Evolutionary conservation across 2,113 vertebrate genomes (phyloP), one percentile per base, ranked within the genome.

Genomic region (Lagopus leucura): DNA sequence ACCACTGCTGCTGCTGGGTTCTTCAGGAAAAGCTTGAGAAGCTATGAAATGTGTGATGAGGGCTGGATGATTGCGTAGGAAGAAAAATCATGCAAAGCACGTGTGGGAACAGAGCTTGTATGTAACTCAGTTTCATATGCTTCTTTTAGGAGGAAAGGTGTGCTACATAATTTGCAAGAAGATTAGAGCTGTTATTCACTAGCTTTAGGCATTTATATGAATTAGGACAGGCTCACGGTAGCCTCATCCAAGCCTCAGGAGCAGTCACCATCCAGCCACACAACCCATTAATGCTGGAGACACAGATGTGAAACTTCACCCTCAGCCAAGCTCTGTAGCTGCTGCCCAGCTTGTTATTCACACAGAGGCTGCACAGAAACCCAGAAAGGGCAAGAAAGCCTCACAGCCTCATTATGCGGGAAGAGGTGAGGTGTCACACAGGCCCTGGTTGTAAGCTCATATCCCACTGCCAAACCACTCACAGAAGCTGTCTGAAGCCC

Each of bases 81-180:
- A 83, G 92, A 80, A 94, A 90, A 93, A 70, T 78, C 81, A 70
- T 36, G 60, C 82, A 54, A 89, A 94, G 92, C 89, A 89, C 40
- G 65, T 82, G 94, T 94, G 79, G 94, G 92, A 94, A 67, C 61
- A 55, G 54, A 95, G 28, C 64, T 75, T 20, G 38, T 47, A 90
- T 15, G 16, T 74, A 88, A 86, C 65, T 89, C 16, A 3, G 42
- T 64, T 85, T 93, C 69, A 83, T 45, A 73, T 28, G 38, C 82
- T 48, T 58, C 15, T 66, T 94, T 82, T 28, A 87, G 73, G 52
- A 81, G 40, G 43, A 71, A 82, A 74, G 72, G 85, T 74, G 72
- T 70, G 84, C 81, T 91, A 77, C 0, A 0, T 60, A 73, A 87
- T 64, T 42, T 20, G 60, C 47, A 74, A 57, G 28, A 89, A 60